phyloP scores from a whole-genome alignment of 2,113 vertebrate species.

The Miniopterus natalensis region DNA sequence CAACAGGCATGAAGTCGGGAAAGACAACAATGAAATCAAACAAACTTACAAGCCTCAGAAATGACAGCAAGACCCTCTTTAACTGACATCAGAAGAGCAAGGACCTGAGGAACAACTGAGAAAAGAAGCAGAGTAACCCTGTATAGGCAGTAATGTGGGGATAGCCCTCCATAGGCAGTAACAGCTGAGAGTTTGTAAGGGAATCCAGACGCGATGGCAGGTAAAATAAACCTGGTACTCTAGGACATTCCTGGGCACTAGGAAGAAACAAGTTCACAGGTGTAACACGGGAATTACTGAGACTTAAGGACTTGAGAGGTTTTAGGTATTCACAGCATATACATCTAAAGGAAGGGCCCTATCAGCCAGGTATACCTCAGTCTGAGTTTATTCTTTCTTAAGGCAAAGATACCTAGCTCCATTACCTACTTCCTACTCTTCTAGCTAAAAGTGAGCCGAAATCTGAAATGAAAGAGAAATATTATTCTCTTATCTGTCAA shows the following conservation, averaged over 20 bases:
- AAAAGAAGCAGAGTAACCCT: background rate
- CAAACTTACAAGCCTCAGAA: background rate
- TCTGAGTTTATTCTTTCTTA: background rate
- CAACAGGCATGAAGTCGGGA: background rate
- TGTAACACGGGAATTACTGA: background rate
- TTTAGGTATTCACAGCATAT: background rate
- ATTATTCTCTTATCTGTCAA: background rate
- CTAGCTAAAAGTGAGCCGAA: background rate
- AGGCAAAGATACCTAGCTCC: background rate
- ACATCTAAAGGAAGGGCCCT: background rate
- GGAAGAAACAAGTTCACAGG: background rate
- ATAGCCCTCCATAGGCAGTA: background rate
- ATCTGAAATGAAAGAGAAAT: slow-evolving; percentile 33
- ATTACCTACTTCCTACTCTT: background rate
- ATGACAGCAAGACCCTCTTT: background rate
- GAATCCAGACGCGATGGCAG: background rate
- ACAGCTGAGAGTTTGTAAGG: slow-evolving; percentile 1
- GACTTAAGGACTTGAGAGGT: background rate
- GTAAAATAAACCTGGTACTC: background rate
- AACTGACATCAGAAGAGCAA: background rate
- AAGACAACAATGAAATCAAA: background rate
- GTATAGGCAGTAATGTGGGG: background rate
- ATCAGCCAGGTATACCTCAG: background rate
- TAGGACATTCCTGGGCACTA: background rate
- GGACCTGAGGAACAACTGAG: background rate